These are phyloP conservation scores for Ammodytes marinus DNA, from an alignment of 2,113 vertebrate genomes.

Conservation along the genomic window DNA sequence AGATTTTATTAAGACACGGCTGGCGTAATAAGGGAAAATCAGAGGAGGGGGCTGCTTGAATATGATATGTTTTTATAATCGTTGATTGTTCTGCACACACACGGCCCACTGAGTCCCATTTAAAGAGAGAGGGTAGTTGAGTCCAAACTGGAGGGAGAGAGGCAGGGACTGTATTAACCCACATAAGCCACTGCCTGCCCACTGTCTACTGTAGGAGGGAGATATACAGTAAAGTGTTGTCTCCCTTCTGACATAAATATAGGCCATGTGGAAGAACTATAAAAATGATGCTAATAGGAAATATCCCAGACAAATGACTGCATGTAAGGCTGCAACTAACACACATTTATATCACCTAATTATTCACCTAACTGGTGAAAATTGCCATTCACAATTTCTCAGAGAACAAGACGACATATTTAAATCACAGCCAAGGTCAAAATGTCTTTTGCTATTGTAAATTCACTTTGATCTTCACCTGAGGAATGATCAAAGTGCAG, in stretches of 20 bases:
- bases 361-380: neutral
- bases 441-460: neutral
- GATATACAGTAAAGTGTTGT: neutral
- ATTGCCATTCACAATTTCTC: neutral
- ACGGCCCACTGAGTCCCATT: slow-evolving; percentile 58
- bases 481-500: neutral
- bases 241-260: slow-evolving; percentile 13
- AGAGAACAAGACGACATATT: neutral
- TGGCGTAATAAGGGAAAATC: slow-evolving; percentile 79
- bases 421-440: neutral
- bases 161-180: slow-evolving; percentile 27
- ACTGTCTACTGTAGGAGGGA: slow-evolving; percentile 18
- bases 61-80: slow-evolving; percentile 75
- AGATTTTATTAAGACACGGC: slow-evolving; percentile 83
- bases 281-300: neutral
- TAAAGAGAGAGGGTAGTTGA: slow-evolving; percentile 41
- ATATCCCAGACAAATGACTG: neutral
- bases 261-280: slow-evolving; percentile 1
- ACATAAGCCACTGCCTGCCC: slow-evolving; percentile 21
- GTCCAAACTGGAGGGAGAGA: slow-evolving; percentile 30
- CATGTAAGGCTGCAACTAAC: neutral
- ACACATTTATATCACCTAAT: neutral
- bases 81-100: slow-evolving; percentile 50
- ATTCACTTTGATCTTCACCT: too few relatives aligned
- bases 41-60: slow-evolving; percentile 72